A percentile compares a stretch with the other conserved stretches of the same genome.
These are phyloP conservation scores for Procavia capensis DNA, from an alignment of 2,113 vertebrate species.

Conservation along the genomic window DNA sequence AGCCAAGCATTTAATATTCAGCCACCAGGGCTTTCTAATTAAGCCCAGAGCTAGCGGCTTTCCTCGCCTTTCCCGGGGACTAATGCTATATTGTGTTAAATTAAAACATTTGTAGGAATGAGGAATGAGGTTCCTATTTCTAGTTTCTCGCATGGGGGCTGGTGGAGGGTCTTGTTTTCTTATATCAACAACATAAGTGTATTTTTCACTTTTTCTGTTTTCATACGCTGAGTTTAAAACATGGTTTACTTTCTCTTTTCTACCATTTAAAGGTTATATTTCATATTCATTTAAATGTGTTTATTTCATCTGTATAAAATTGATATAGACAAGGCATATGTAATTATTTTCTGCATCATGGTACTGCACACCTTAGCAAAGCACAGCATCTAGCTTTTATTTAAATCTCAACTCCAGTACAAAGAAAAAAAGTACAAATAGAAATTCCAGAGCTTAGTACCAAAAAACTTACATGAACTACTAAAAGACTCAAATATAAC, in stretches of 20 bases:
- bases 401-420: background rate
- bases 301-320: background rate
- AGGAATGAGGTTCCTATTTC: background rate
- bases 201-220: background rate
- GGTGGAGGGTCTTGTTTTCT: background rate
- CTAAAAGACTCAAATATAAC: background rate
- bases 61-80: background rate
- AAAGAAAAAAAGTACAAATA: background rate
- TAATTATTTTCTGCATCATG: background rate
- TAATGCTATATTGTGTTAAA: background rate
- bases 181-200: background rate
- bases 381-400: background rate
- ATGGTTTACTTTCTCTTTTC: background rate
- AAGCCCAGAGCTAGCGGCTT: background rate
- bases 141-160: background rate
- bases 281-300: background rate
- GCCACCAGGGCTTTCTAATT: background rate
- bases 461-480: background rate
- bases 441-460: background rate
- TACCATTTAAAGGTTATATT: background rate
- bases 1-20: too few relatives aligned
- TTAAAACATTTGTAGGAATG: background rate
- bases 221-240: background rate
- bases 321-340: background rate
- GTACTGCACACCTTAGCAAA: background rate